Percentiles rank a stretch among this genome's conserved stretches.
phyloP scores from a whole-genome alignment of 1,140 invertebrate species.

The Eriosoma lanigerum region DNA sequence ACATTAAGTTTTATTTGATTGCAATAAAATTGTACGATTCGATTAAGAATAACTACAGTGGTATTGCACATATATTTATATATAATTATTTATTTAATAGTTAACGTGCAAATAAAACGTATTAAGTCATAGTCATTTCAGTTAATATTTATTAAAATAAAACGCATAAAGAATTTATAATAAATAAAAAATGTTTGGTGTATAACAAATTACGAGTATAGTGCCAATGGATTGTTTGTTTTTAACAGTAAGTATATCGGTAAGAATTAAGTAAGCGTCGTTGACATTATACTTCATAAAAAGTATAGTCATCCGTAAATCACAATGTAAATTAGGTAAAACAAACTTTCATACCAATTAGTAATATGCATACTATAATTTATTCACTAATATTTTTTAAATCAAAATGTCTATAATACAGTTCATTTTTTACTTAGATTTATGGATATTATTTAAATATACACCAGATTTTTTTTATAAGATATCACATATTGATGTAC shows the following conservation, averaged over 20 bases:
- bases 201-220: not conserved
- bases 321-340: too few species aligned
- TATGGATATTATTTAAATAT: not conserved
- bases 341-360: too few species aligned
- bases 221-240: not conserved
- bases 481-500: too few species aligned
- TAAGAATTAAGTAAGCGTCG: not conserved
- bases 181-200: not conserved
- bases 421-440: too few species aligned
- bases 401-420: too few species aligned
- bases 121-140: too few species aligned
- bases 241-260: not conserved
- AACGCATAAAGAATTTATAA: not conserved
- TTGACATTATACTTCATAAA: conserved; percentile 6
- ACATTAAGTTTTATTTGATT: not conserved
- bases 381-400: too few species aligned
- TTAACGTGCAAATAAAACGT: not conserved
- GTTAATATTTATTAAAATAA: too few species aligned
- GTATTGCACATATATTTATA: not conserved
- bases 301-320: too few species aligned
- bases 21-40: not conserved
- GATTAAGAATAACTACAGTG: not conserved
- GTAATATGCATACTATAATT: too few species aligned
- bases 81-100: not conserved
- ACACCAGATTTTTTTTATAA: too few species aligned